Base-by-base conservation (phyloP, 2,113 vertebrate species). In the Climacteris rufus region DNA sequence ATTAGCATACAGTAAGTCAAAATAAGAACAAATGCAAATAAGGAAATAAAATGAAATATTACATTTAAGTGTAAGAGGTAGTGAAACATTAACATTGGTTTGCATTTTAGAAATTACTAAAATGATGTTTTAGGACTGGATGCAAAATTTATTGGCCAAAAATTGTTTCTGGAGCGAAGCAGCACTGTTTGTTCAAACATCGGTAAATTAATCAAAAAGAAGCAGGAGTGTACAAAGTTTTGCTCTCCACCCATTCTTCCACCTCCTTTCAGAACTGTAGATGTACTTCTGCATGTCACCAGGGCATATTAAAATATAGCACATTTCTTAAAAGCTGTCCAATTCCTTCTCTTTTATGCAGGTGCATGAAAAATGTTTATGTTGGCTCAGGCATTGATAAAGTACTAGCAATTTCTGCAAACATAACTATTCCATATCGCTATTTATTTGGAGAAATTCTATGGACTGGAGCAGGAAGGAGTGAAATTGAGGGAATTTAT, bases 381-480 rank as follows among this genome's bases (percentile, higher is more conserved):
- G 79, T 92, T 96, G n/a, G 47, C 54, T 96, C 25, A 68, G 69
- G 50, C 52, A 93, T 68, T 87, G 85, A 75, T 70, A 91, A 93
- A 95, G 68, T 75, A 86, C 83, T 83, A 93, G 78, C 47, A 70
- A 79, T 95, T 93, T 95, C 71, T 96, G 60, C 39, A 90, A 89
- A 54, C 50, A 63, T 81, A 89, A 81, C 68, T 76, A 80, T 80
- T 94, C 27, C 44, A 13, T 57, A 90, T 88, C 22, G 50, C 80
- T 85, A 78, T 94, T 85, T 94, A 68, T 91, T 88, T 94, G 50
- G 35, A 90, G 54, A 94, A 81, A 56, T 56, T 74, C 70, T 56
- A 31, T 37, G 35, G 44, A 90, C 59, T 66, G 10, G 20, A 25
- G 28, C 13, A 75, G 20, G 13, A 37, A 50, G 15, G 39, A 68